A percentile compares a stretch with the other conserved stretches of the same genome.
phyloP scores from a whole-genome alignment of 2,113 vertebrate species.

The Corynorhinus townsendii region DNA sequence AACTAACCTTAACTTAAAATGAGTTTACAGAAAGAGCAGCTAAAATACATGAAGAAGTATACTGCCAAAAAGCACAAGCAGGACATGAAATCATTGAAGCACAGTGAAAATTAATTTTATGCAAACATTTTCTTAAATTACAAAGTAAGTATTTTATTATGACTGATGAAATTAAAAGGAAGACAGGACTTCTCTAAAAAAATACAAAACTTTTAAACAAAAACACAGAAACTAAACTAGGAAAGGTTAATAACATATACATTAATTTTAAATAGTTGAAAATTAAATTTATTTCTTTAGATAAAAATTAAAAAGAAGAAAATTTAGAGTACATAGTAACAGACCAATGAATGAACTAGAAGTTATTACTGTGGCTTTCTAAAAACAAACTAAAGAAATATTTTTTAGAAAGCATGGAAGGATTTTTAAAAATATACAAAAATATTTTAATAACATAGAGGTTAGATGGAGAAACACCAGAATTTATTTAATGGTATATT shows the following conservation, averaged over 20 bases:
- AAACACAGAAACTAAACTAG: neutral
- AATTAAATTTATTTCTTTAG: neutral
- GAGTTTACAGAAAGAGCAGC: neutral
- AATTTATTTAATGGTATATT: neutral
- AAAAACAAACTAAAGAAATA: neutral
- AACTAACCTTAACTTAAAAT: neutral
- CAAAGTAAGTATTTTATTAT: neutral
- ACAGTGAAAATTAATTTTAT: neutral
- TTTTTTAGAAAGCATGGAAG: neutral
- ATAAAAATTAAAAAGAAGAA: neutral
- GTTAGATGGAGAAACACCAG: neutral
- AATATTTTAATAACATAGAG: neutral
- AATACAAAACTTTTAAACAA: neutral
- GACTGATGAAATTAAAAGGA: neutral
- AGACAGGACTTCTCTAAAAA: neutral
- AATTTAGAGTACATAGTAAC: neutral
- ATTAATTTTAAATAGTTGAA: neutral
- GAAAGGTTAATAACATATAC: neutral
- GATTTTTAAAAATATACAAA: neutral
- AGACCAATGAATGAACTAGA: neutral
- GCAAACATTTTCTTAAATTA: neutral
- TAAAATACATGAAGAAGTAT: neutral
- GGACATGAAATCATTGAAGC: neutral
- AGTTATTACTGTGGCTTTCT: neutral
- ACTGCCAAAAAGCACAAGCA: neutral